Percentiles rank a stretch among this genome's conserved stretches.
phyloP scores from a whole-genome alignment of 1,140 invertebrate species.

The Brachionus angularis region DNA sequence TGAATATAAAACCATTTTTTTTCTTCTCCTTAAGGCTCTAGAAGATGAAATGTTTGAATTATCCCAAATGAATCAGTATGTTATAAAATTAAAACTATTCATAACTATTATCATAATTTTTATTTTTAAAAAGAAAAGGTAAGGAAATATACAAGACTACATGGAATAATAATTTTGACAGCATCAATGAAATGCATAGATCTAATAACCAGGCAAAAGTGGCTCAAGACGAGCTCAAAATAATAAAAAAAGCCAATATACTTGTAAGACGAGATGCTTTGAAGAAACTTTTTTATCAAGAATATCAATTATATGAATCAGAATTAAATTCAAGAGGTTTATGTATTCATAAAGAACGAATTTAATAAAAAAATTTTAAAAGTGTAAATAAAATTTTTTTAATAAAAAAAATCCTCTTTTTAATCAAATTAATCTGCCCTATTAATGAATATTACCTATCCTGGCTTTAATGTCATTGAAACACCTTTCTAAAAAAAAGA shows the following conservation, averaged over 20 bases:
- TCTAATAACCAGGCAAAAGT: not conserved
- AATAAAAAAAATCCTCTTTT: no score
- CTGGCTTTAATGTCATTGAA: no score
- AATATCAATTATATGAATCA: slow-evolving; percentile 7
- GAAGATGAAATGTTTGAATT: slow-evolving; percentile 11
- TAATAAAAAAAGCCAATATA: slow-evolving; percentile 17
- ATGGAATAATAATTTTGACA: slow-evolving; percentile 31
- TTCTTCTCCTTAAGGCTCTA: not conserved
- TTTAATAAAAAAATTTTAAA: no score
- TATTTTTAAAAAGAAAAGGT: slow-evolving; percentile 6
- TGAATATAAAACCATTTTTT: not conserved
- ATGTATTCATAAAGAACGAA: slow-evolving; percentile 42
- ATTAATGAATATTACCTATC: no score
- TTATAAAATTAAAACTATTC: not conserved
- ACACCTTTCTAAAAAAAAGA: no score
- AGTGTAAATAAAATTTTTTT: no score
- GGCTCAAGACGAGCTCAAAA: slow-evolving; percentile 3
- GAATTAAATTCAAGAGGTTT: slow-evolving; percentile 29
- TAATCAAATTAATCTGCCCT: no score
- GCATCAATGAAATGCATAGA: not conserved
- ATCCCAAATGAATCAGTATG: not conserved
- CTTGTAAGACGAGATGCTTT: slow-evolving; percentile 24
- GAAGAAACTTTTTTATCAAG: slow-evolving; percentile 15
- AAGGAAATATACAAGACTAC: not conserved
- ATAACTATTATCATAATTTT: not conserved